Percentiles rank a stretch among this genome's conserved stretches.
Conservation (phyloP, 2,113 vertebrate species). For the Nothoprocta pentlandii region DNA sequence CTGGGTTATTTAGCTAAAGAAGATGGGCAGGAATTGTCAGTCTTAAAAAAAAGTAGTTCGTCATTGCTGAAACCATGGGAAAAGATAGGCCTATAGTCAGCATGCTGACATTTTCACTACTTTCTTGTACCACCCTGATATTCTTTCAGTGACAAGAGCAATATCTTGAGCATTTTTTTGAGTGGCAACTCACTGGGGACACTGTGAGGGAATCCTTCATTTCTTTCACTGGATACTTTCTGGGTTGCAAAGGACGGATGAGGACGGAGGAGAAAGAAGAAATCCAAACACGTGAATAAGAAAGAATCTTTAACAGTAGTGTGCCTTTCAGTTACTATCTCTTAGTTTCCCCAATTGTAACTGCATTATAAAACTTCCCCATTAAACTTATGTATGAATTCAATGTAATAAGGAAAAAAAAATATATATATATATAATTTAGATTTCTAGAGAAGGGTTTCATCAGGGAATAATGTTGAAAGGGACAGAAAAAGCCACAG, state of each 20-base stretch:
- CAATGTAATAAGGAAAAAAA: constrained; percentile 19
- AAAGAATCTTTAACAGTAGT: not conserved
- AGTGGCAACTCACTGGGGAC: not conserved
- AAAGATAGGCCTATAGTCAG: constrained; percentile 20
- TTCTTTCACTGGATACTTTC: not conserved
- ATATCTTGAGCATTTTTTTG: not conserved
- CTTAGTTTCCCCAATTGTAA: not conserved
- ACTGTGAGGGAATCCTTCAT: constrained; percentile 17
- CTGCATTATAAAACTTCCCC: not conserved
- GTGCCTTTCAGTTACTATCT: not conserved
- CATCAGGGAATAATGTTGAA: constrained; percentile 39
- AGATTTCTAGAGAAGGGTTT: constrained; percentile 17
- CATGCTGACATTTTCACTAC: not conserved
- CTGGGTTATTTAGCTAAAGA: not conserved
- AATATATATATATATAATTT: not conserved
- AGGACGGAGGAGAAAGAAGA: not conserved
- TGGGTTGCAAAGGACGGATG: not conserved
- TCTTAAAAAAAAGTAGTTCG: not conserved
- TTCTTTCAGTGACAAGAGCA: constrained; percentile 23
- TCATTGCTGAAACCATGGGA: constrained; percentile 3
- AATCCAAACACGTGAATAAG: not conserved
- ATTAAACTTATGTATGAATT: constrained; percentile 8
- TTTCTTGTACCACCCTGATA: not conserved
- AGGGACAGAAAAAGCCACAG: constrained; percentile 19
- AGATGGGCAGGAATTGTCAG: constrained; percentile 17